A percentile compares a stretch with the other conserved stretches of the same genome.
Evolutionary conservation across 2,113 vertebrate genomes (phyloP).

Genomic region (Passer domesticus): DNA sequence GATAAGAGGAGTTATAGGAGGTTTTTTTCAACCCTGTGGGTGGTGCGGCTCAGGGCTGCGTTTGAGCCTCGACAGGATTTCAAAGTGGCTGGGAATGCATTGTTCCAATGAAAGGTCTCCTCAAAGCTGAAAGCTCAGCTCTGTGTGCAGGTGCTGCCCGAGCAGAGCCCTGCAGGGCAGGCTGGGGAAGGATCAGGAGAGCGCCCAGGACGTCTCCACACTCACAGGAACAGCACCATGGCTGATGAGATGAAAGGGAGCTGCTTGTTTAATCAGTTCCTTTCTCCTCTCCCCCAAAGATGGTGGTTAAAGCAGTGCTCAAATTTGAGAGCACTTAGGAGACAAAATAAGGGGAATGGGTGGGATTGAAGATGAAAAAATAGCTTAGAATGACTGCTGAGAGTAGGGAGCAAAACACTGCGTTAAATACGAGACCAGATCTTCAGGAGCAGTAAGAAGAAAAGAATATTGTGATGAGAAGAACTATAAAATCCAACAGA

Average conservation of each 20-base stretch:
- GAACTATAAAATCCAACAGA: neutral
- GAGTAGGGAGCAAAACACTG: neutral
- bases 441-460: neutral
- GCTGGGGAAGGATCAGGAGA: neutral
- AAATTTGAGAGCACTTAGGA: neutral
- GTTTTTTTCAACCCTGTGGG: slow-evolving; percentile 21
- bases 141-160: neutral
- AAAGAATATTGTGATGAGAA: neutral
- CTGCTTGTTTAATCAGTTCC: neutral
- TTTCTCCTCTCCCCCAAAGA: neutral
- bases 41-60: neutral
- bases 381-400: neutral
- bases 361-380: neutral
- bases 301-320: neutral
- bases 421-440: neutral
- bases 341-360: neutral
- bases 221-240: neutral
- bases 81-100: neutral
- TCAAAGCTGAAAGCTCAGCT: neutral
- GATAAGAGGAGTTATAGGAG: neutral
- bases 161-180: neutral
- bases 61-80: slow-evolving; percentile 1
- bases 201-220: fast-evolving
- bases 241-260: neutral
- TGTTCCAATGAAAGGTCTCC: neutral